Evolutionary conservation across 2,888 invertebrate genomes (phyloP).

Genomic region (Xestia c-nigrum): DNA sequence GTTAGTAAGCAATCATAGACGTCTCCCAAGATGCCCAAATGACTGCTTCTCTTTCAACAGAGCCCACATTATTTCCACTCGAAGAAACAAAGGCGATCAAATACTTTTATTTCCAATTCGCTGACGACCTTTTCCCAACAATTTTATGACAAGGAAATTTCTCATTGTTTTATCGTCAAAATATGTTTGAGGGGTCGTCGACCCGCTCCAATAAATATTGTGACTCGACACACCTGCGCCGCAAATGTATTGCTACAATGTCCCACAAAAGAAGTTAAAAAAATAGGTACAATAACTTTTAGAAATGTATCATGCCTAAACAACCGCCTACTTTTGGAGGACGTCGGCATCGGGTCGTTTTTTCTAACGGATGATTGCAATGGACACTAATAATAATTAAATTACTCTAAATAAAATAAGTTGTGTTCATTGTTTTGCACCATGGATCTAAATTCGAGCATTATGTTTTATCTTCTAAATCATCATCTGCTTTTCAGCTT

Average conservation of each 20-base stretch:
- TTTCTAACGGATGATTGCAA: constrained; percentile 3
- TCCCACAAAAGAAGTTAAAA: constrained; percentile 12
- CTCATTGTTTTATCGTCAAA: constrained; percentile 28
- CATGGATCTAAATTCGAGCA: background rate
- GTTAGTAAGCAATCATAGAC: background rate
- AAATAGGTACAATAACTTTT: constrained; percentile 1
- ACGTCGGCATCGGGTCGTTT: background rate
- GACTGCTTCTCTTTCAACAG: background rate
- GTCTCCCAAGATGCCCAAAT: too few species aligned
- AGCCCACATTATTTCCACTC: constrained; percentile 6
- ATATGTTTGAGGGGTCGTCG: constrained; percentile 22
- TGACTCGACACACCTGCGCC: constrained; percentile 32
- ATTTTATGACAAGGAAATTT: constrained; percentile 1
- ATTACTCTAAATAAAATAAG: background rate
- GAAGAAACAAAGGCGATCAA: constrained; percentile 20
- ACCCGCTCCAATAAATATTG: constrained; percentile 40
- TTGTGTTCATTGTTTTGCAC: background rate
- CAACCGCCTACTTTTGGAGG: background rate
- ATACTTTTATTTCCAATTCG: constrained; percentile 21
- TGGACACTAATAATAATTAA: background rate
- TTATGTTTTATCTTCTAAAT: background rate
- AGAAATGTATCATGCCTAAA: background rate
- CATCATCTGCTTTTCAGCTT: background rate
- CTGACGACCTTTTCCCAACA: constrained; percentile 9
- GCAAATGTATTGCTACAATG: constrained; percentile 23